Conservation (phyloP, 2,113 vertebrate genomes). For the Litocranius walleri region DNA sequence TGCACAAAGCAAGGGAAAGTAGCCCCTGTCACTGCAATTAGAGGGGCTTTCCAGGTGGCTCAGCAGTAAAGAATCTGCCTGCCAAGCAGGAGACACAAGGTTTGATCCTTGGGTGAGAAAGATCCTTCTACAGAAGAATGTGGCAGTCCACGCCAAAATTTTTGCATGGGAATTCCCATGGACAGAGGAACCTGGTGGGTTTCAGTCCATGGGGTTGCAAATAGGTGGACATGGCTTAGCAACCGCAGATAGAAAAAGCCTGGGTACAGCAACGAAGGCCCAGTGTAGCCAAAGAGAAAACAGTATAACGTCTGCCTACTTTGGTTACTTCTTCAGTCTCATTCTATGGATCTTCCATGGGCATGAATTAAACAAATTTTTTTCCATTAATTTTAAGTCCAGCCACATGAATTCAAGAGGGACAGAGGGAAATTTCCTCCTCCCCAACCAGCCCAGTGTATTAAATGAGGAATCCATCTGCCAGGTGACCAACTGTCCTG, state of each 20-base stretch:
- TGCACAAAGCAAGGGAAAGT: background rate
- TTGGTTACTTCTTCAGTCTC: background rate
- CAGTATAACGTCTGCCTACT: background rate
- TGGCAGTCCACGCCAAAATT: background rate
- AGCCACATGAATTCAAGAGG: background rate
- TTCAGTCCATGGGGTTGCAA: background rate
- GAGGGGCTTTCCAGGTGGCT: background rate
- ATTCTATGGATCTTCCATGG: background rate
- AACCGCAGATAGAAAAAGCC: background rate
- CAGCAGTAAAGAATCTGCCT: background rate
- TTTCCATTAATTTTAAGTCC: background rate
- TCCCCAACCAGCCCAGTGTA: background rate
- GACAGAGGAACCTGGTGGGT: background rate
- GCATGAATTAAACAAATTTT: background rate
- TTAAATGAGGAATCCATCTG: background rate
- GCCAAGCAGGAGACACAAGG: background rate
- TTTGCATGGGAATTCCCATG: background rate
- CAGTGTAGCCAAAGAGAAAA: background rate
- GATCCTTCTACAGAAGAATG: background rate
- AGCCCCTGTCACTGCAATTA: background rate
- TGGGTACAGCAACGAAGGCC: background rate
- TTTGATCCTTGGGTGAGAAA: background rate
- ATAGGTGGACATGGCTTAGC: background rate
- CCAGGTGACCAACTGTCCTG: background rate
- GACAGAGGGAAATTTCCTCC: background rate